Conservation (phyloP, 1,140 invertebrate genomes). For the Zaprionus taronus region DNA sequence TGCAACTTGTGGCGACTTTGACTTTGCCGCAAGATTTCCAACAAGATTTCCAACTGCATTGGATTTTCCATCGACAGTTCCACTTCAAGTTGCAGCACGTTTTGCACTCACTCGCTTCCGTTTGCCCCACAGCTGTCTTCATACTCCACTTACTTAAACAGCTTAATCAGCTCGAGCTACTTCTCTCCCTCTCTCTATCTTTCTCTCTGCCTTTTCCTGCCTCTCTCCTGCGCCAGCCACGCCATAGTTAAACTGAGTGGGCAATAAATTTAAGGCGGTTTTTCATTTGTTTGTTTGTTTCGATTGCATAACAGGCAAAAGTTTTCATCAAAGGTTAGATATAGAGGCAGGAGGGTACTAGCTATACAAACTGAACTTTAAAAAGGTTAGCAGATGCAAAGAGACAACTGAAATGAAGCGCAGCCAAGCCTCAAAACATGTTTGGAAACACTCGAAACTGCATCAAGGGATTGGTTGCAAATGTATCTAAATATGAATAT, state of each 20-base stretch:
- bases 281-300: constrained; percentile 46
- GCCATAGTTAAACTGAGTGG: constrained; percentile 33
- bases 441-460: not conserved
- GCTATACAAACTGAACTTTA: not conserved
- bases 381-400: constrained; percentile 9
- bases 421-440: not conserved
- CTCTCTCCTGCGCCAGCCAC: not conserved
- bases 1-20: constrained; percentile 78
- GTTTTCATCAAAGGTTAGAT: constrained; percentile 38
- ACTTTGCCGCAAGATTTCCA: constrained; percentile 55
- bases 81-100: constrained; percentile 46
- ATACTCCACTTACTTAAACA: constrained; percentile 37
- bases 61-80: constrained; percentile 25
- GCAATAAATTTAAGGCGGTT: constrained; percentile 62
- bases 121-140: constrained; percentile 50
- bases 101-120: constrained; percentile 78
- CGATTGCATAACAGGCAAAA: constrained; percentile 56
- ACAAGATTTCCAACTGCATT: constrained; percentile 20
- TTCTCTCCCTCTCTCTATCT: not conserved
- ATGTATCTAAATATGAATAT: not conserved
- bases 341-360: not conserved
- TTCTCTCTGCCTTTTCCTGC: too few relatives aligned
- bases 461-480: not conserved
- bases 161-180: not conserved
- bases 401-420: not conserved